These are phyloP conservation scores for Caenorhabditis briggsae DNA, from an alignment of 1,140 invertebrate genomes.

Conservation along the genomic window DNA sequence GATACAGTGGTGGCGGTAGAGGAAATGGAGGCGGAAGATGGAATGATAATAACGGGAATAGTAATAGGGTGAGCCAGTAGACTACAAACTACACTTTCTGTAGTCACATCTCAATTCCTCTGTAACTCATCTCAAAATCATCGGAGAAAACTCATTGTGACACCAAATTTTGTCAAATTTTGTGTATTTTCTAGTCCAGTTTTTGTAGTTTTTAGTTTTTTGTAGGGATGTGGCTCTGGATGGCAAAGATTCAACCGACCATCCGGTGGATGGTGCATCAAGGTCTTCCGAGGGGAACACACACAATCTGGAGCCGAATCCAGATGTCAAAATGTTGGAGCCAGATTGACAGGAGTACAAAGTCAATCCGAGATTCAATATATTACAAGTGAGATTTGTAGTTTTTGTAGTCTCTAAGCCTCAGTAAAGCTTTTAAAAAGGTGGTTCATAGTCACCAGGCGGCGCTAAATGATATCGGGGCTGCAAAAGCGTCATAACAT, in stretches of 20 bases:
- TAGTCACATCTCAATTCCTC: no score
- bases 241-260: constrained; percentile 1
- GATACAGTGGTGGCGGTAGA: no score
- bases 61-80: no score
- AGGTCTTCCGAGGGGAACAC: neutral
- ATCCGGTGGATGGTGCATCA: constrained; percentile 3
- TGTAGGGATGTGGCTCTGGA: neutral
- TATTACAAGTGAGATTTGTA: neutral
- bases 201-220: constrained; percentile 31
- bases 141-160: neutral
- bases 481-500: no score
- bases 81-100: no score
- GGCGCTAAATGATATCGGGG: no score
- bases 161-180: neutral
- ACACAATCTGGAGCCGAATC: neutral
- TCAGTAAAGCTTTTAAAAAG: neutral
- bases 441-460: no score
- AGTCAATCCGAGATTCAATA: neutral
- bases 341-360: neutral
- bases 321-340: neutral
- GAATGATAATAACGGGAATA: no score
- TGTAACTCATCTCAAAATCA: neutral
- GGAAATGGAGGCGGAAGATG: no score
- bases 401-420: neutral
- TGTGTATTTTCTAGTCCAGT: neutral